phyloP scores from a whole-genome alignment of 2,113 vertebrate genomes.

The Pavo muticus region DNA sequence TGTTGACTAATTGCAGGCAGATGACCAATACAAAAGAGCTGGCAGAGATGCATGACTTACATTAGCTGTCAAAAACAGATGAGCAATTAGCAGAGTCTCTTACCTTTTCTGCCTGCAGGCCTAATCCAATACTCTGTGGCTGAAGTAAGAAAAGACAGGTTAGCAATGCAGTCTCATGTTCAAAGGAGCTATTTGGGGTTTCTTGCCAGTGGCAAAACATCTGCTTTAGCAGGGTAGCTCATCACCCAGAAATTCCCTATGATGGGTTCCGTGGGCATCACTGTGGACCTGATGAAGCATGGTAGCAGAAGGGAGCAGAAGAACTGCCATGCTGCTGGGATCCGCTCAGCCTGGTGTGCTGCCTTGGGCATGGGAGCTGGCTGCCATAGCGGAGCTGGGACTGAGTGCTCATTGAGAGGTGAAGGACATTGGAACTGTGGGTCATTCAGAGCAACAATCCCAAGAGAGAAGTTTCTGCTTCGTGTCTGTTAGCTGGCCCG shows the following conservation, averaged over 20 bases:
- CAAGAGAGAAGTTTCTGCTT: background rate
- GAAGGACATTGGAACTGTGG: background rate
- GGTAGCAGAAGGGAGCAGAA: background rate
- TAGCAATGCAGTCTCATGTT: background rate
- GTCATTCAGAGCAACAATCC: background rate
- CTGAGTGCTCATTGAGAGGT: background rate
- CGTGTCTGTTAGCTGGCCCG: background rate
- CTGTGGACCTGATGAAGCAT: rapidly evolving
- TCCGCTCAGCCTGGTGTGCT: rapidly evolving
- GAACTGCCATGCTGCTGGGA: rapidly evolving
- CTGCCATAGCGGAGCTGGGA: background rate
- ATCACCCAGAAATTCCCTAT: background rate
- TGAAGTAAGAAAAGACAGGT: background rate
- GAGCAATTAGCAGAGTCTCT: background rate
- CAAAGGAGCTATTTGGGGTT: background rate
- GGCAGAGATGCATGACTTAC: background rate
- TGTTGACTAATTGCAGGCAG: background rate
- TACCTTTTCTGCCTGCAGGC: background rate
- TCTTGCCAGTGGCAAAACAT: background rate
- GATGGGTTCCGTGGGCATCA: background rate
- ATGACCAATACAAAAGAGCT: background rate
- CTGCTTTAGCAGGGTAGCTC: background rate
- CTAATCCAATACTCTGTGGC: background rate
- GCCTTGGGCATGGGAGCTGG: background rate
- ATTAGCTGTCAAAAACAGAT: background rate